These are phyloP conservation scores for Siphonodentalium dalli DNA, from an alignment of 2,888 invertebrate species.

Conservation along the genomic window DNA sequence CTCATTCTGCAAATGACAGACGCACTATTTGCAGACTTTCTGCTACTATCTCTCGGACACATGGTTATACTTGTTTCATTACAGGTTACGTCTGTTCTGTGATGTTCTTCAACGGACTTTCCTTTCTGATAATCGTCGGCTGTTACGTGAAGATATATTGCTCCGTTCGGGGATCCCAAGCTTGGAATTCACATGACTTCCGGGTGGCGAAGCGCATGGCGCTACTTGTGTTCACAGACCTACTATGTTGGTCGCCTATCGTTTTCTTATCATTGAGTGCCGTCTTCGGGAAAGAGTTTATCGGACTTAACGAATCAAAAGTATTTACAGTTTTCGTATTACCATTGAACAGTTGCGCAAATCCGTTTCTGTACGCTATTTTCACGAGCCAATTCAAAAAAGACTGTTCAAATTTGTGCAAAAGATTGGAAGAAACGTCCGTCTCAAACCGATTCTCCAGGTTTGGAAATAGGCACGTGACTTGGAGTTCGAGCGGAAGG, in stretches of 20 bases:
- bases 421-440: conserved; percentile 83
- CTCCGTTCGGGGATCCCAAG: conserved; percentile 90
- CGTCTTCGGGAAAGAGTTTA: conserved; percentile 83
- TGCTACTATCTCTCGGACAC: not conserved
- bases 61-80: conserved; percentile 15
- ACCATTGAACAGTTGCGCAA: conserved; percentile 95
- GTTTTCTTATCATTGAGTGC: conserved; percentile 94
- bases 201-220: conserved; percentile 97
- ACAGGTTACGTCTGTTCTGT: conserved; percentile 61
- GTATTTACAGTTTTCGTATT: conserved; percentile 93
- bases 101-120: conserved; percentile 68
- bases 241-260: conserved; percentile 97
- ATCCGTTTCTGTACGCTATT: conserved; percentile 97
- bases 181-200: conserved; percentile 97
- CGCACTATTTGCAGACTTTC: no score
- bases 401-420: conserved; percentile 94
- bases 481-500: conserved; percentile 36
- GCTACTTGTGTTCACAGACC: conserved; percentile 93
- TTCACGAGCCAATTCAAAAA: conserved; percentile 97
- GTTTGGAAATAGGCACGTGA: conserved; percentile 39
- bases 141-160: conserved; percentile 98
- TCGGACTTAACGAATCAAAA: conserved; percentile 94
- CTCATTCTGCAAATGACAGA: no score
- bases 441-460: conserved; percentile 51
- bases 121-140: conserved; percentile 92